These are phyloP conservation scores for Meles meles DNA, from an alignment of 2,113 vertebrate species.

Conservation along the genomic window DNA sequence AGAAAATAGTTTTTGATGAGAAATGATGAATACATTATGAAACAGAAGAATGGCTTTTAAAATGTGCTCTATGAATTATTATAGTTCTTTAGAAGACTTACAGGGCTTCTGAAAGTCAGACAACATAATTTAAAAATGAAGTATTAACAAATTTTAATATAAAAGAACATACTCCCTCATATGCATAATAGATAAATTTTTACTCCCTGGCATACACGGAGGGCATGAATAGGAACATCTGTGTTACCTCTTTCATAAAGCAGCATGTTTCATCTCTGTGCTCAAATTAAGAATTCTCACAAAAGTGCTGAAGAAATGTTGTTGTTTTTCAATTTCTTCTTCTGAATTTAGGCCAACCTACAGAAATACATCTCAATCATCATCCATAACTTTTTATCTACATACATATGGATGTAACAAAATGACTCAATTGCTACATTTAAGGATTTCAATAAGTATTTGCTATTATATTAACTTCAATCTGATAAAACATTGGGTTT, in stretches of 20 bases:
- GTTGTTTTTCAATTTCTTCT: neutral
- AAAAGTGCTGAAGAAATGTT: neutral
- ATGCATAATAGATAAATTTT: neutral
- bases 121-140: neutral
- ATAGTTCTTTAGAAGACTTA: neutral
- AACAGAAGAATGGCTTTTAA: neutral
- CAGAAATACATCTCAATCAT: neutral
- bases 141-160: neutral
- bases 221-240: neutral
- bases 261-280: neutral
- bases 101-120: neutral
- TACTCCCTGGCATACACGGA: neutral
- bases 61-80: neutral
- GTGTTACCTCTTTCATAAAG: neutral
- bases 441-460: neutral
- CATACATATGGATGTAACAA: neutral
- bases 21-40: neutral
- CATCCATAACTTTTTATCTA: neutral
- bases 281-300: neutral
- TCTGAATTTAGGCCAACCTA: neutral
- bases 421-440: neutral
- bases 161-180: neutral
- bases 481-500: neutral
- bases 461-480: neutral
- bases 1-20: neutral